Evolutionary conservation across 2,797 vertebrate genomes (phyloP), one percentile per base, ranked within the genome.

Genomic region (Tympanoctomys barrerae): DNA sequence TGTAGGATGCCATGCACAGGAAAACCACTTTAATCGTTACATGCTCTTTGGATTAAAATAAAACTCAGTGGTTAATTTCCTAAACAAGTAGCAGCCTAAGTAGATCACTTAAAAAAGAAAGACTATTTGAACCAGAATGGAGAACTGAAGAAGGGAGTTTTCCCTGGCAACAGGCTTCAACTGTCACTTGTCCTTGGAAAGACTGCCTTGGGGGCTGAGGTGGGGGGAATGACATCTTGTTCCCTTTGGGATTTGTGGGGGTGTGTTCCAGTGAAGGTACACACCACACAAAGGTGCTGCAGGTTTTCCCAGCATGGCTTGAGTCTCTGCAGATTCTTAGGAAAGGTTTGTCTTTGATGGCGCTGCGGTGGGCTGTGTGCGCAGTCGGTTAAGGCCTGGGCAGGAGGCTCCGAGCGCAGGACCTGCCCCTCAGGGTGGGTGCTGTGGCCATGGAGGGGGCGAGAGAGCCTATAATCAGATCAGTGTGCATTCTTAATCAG

Each of bases 401-500:
- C 95, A 78, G 83, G 78, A 86, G 66, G 73, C 59, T 86, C 66
- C n/a, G 64, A 0, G 18, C 89, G 2, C 22, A 89, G 95, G 96
- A 94, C 84, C 91, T 94, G 93, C 90, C 91, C 95, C 97, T 85
- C 24, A 71, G 0, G 96, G 96, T 90, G 96, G 95, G 96, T 21
- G 87, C 94, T 90, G 95, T n/a, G 96, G 97, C 94, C 95, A 96
- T 16, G 95, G 89, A 66, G 70, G 94, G 94, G 70, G 62, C 88
- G 14, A 77, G 26, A 26, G 13, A 77, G 42, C 96, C 70, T 2
- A 77, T 94, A 96, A 98, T 97, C 91, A 96, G 91, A 98, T 98
- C 97, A 97, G 86, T 94, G 93, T 8, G 28, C 97, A 97, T 98
- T 98, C 97, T 97, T 96, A 97, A 98, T 98, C 95, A 97, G 94